Evolutionary conservation across 2,888 invertebrate species (phyloP), one percentile per base, ranked within the genome.

Genomic region (Lymantria dispar): DNA sequence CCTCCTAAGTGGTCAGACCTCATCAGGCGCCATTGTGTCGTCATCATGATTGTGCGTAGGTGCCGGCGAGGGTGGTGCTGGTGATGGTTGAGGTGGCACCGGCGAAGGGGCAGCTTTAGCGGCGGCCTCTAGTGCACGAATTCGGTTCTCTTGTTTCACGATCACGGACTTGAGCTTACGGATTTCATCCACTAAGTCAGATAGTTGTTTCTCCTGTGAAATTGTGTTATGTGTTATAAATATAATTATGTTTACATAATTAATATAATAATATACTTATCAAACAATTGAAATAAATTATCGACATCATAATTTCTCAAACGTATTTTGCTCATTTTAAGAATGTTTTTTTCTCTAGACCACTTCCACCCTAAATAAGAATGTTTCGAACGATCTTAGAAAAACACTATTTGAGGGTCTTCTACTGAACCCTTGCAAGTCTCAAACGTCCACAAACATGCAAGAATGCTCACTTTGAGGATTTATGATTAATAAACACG

Each of bases 101-200:
- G 61, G 86, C 81, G 72, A 46, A 60, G 67, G 41, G 52, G 68
- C 60, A 7, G 78, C 73, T 72, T 87, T 87, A 36, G 76, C 88
- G 0, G 79, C 68, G 12, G 95, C 95, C 78, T 97, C 96, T 9
- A 96, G 86, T 3, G 95, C 95, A 37, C 96, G 92, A 79, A 97
- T 96, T 47, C 96, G 92, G 68, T 97, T 97, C 89, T 98, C 98
- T 77, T 98, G 98, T 76, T 98, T 98, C 29, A 98, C 96, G 66
- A 98, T 97, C 83, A 98, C 96, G n/a, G 97, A 96, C 78, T 98
- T 98, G 62, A 98, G 87, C 81, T 97, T 97, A 52, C 97, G 94
- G 68, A 98, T 97, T 85, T 98, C 98, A 76, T 98, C 97, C 39
- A 95, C 94, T 67, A 97, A 93, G 77, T 97, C 97, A 68, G 96